Conservation (phyloP, 1,140 invertebrate genomes). For the Heliothis subflexa region DNA sequence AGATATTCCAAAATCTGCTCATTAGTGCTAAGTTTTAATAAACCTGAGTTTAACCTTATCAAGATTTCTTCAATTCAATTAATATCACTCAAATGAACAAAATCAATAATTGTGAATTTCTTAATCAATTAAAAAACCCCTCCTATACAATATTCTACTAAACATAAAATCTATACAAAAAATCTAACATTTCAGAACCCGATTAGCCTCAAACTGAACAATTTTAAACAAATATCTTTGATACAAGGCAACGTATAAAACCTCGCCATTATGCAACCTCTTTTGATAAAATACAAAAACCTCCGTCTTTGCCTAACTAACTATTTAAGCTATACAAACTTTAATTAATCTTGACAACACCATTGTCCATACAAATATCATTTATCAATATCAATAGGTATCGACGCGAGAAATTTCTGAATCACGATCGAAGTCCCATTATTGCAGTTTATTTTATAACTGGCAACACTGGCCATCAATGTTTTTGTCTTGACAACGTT, state of each 20-base stretch:
- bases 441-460: slow-evolving; percentile 52
- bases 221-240: slow-evolving; percentile 40
- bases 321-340: slow-evolving; percentile 78
- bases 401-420: slow-evolving; percentile 62
- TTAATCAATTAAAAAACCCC: neutral
- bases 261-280: slow-evolving; percentile 52
- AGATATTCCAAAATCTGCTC: no score
- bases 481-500: slow-evolving; percentile 55
- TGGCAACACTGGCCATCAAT: slow-evolving; percentile 55
- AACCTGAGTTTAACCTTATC: no score
- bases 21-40: no score
- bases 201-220: slow-evolving; percentile 30
- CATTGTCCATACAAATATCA: slow-evolving; percentile 72
- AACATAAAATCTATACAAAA: slow-evolving; percentile 13
- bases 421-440: slow-evolving; percentile 55
- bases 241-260: slow-evolving; percentile 41
- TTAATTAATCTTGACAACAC: slow-evolving; percentile 82
- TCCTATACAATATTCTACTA: neutral
- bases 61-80: no score
- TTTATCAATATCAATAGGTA: slow-evolving; percentile 74
- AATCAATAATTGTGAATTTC: neutral
- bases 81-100: no score
- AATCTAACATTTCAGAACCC: slow-evolving; percentile 24
- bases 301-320: slow-evolving; percentile 76
- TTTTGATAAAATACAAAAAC: slow-evolving; percentile 63